These are phyloP conservation scores for Anarrhichthys ocellatus DNA, from an alignment of 2,113 vertebrate genomes.

Conservation along the genomic window DNA sequence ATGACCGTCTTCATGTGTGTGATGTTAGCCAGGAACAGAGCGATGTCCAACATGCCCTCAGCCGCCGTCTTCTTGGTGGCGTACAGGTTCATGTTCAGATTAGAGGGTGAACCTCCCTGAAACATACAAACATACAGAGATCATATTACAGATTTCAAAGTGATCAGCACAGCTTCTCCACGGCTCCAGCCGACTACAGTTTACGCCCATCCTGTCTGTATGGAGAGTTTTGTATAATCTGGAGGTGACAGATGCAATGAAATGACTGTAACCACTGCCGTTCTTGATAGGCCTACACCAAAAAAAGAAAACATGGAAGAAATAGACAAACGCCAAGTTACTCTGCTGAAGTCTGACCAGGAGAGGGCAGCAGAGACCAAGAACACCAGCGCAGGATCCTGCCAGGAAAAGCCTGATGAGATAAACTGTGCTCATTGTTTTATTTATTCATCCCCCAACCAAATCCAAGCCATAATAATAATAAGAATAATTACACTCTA, in stretches of 20 bases:
- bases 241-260: not conserved
- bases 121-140: conserved; percentile 20
- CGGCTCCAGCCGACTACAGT: not conserved
- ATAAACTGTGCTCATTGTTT: not conserved
- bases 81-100: conserved; percentile 91
- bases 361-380: conserved; percentile 59
- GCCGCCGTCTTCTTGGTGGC: conserved; percentile 93
- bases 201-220: not conserved
- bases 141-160: conserved; percentile 1
- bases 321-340: not conserved
- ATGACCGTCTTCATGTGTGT: conserved; percentile 90
- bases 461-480: not conserved
- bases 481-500: not conserved
- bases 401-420: not conserved
- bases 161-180: not conserved
- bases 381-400: accelerated
- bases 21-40: conserved; percentile 91
- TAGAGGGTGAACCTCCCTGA: conserved; percentile 59
- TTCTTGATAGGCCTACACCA: not conserved
- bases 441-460: not conserved
- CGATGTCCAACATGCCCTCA: conserved; percentile 92
- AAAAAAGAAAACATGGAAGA: not conserved
- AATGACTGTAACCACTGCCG: not conserved
- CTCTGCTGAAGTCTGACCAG: conserved; percentile 3
- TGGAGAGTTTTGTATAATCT: not conserved